Evolutionary conservation across 2,113 vertebrate genomes (phyloP).

Genomic region (Salminus brasiliensis): DNA sequence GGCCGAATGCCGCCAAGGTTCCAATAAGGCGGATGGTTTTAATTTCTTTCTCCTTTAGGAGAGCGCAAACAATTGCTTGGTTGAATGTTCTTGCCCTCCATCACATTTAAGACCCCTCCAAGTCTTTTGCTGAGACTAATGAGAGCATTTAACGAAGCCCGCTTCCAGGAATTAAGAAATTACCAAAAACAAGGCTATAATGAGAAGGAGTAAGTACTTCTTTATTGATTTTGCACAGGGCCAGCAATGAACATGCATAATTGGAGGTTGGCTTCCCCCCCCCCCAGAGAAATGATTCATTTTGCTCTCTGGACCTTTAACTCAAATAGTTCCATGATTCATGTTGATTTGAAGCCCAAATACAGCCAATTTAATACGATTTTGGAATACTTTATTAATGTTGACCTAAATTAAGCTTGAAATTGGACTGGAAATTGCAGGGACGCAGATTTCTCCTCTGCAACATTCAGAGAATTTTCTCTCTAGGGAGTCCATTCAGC

Average conservation of each 20-base stretch:
- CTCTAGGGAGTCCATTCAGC: no score
- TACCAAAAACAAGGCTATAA: conserved; percentile 5
- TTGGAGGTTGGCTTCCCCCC: background rate
- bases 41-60: conserved; percentile 48
- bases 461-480: no score
- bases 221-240: background rate
- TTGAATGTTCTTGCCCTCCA: background rate
- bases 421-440: no score
- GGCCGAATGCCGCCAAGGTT: conserved; percentile 50
- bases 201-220: background rate
- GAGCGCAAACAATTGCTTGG: background rate
- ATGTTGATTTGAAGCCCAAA: background rate
- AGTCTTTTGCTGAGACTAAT: background rate
- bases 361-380: background rate
- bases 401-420: background rate
- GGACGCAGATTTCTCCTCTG: no score
- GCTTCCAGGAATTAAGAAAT: background rate
- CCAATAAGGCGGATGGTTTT: conserved; percentile 53
- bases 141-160: background rate
- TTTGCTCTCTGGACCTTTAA: background rate
- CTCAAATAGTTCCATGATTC: background rate
- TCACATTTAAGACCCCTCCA: background rate
- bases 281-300: background rate
- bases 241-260: background rate
- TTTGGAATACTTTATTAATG: background rate